Evolutionary conservation across 2,888 invertebrate species (phyloP).

Genomic region (Aricia artaxerxes): DNA sequence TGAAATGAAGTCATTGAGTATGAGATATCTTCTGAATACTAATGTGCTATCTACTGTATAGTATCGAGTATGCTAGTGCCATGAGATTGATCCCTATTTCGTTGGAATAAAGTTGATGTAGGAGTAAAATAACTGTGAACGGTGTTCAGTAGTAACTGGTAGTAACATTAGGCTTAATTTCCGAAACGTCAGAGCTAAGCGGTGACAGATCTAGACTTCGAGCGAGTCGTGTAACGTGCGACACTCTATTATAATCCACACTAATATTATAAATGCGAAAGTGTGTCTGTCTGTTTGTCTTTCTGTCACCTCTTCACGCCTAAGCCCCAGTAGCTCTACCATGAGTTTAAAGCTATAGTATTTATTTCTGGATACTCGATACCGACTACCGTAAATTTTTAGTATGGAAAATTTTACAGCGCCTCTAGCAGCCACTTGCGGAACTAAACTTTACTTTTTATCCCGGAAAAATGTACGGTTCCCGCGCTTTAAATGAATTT

Average conservation of each 20-base stretch:
- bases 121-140: background rate
- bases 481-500: too few relatives aligned
- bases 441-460: too few relatives aligned
- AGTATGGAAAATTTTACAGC: too few relatives aligned
- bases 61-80: background rate
- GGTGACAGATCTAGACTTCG: slow-evolving; percentile 15
- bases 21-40: slow-evolving; percentile 2
- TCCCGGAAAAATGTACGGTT: too few relatives aligned
- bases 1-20: background rate
- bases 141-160: background rate
- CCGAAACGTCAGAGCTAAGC: background rate
- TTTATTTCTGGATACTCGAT: too few relatives aligned
- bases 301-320: too few relatives aligned
- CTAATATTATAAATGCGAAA: background rate
- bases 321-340: too few relatives aligned
- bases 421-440: too few relatives aligned
- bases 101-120: background rate
- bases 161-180: slow-evolving; percentile 6
- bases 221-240: background rate
- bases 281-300: too few relatives aligned
- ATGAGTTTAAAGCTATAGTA: too few relatives aligned
- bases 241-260: background rate
- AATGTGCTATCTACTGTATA: background rate
- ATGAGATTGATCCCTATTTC: background rate
- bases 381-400: too few relatives aligned